Evolutionary conservation across 1,140 invertebrate genomes (phyloP).

Genomic region (Aphelinus atriplicis): DNA sequence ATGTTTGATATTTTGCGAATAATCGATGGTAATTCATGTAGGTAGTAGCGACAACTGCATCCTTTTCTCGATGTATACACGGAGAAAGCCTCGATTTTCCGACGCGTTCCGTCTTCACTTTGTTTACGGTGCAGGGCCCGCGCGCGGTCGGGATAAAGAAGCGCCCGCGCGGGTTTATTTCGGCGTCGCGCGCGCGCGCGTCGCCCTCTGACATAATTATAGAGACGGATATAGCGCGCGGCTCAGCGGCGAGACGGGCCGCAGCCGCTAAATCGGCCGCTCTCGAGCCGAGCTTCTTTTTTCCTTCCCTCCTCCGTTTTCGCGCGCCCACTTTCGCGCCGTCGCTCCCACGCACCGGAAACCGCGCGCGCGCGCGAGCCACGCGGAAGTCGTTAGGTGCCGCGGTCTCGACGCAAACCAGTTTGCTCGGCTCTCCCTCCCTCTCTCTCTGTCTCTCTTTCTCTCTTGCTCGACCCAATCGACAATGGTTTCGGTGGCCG

Average conservation of each 20-base stretch:
- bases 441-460: too few species aligned
- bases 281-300: constrained; percentile 26
- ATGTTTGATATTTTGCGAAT: too few species aligned
- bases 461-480: too few species aligned
- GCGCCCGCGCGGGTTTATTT: constrained; percentile 44
- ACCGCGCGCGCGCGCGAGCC: constrained; percentile 15
- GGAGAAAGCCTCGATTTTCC: too few species aligned
- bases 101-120: too few species aligned
- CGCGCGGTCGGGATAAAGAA: constrained; percentile 13
- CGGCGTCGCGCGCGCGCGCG: constrained; percentile 26
- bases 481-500: too few species aligned
- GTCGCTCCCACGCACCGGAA: neutral
- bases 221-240: constrained; percentile 52
- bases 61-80: too few species aligned
- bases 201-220: constrained; percentile 54
- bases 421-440: neutral
- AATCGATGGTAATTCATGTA: too few species aligned
- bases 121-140: too few species aligned
- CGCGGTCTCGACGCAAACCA: constrained; percentile 1
- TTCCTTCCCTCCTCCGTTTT: constrained; percentile 8
- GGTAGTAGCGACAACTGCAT: too few species aligned
- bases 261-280: constrained; percentile 48
- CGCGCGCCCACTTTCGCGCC: too few species aligned
- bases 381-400: constrained; percentile 49
- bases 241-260: constrained; percentile 43